phyloP scores from a whole-genome alignment of 2,888 invertebrate species.

The Coremacera marginata region DNA sequence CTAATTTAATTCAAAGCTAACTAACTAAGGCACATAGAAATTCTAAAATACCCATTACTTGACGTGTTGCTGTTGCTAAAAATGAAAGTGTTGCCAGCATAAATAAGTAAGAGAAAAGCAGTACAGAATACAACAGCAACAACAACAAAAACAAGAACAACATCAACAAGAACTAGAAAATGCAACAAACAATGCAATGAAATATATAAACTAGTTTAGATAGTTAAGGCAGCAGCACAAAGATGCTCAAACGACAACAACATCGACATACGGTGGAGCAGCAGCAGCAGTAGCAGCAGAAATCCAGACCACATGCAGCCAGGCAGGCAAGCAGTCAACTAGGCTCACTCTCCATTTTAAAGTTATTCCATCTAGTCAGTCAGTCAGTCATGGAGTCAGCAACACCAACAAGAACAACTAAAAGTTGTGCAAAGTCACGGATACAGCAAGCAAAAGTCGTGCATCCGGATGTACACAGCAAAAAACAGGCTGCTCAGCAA shows the following conservation, averaged over 20 bases:
- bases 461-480: background rate
- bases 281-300: background rate
- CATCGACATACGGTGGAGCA: background rate
- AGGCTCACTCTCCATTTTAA: conserved; percentile 18
- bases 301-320: background rate
- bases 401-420: conserved; percentile 3
- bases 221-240: background rate
- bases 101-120: conserved; percentile 10
- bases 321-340: conserved; percentile 3
- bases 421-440: background rate
- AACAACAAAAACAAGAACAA: background rate
- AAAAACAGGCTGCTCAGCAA: background rate
- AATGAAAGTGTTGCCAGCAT: conserved; percentile 37
- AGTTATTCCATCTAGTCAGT: background rate
- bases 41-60: background rate
- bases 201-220: background rate
- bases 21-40: conserved; percentile 21
- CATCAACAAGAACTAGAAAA: no score
- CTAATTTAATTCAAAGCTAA: background rate
- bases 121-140: background rate
- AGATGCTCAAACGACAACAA: background rate
- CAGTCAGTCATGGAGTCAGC: conserved; percentile 7
- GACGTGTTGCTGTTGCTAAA: background rate
- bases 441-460: background rate
- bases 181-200: background rate